phyloP scores from a whole-genome alignment of 2,797 vertebrate genomes.

The Trematomus bernacchii region DNA sequence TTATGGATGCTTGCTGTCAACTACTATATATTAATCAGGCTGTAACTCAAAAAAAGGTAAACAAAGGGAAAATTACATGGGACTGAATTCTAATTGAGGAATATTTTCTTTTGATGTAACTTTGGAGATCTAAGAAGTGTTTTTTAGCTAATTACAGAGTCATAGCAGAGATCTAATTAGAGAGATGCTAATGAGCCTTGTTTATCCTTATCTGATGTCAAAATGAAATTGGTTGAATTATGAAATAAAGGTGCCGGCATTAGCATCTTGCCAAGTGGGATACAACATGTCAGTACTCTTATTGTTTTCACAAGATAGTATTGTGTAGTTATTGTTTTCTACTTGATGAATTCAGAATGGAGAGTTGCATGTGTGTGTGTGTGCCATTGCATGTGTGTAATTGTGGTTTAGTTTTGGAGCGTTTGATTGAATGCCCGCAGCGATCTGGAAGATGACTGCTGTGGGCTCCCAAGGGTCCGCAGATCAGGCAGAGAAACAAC shows the following conservation, averaged over 20 bases:
- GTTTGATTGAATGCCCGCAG: slow-evolving; percentile 64
- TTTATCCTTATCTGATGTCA: slow-evolving; percentile 82
- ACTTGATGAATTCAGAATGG: slow-evolving; percentile 10
- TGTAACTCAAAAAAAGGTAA: slow-evolving; percentile 72
- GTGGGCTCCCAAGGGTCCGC: slow-evolving; percentile 34
- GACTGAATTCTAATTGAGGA: slow-evolving; percentile 79
- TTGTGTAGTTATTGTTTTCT: slow-evolving; percentile 16
- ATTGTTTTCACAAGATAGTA: slow-evolving; percentile 46
- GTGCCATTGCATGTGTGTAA: slow-evolving; percentile 24
- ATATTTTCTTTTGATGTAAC: slow-evolving; percentile 86
- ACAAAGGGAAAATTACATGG: slow-evolving; percentile 77
- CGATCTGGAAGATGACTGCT: slow-evolving; percentile 54
- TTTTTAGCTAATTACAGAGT: slow-evolving; percentile 82
- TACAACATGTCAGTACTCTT: slow-evolving; percentile 39
- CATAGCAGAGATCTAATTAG: slow-evolving; percentile 82
- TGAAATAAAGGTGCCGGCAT: slow-evolving; percentile 68
- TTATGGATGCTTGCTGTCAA: slow-evolving; percentile 59
- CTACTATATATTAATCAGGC: slow-evolving; percentile 39
- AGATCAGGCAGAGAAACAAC: slow-evolving; percentile 40
- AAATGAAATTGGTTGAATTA: slow-evolving; percentile 72
- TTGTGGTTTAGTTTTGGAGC: slow-evolving; percentile 33
- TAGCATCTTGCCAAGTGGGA: slow-evolving; percentile 47
- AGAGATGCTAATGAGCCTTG: slow-evolving; percentile 84
- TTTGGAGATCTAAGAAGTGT: slow-evolving; percentile 77
- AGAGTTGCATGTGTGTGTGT: not conserved